Conservation (phyloP, 1,140 invertebrate genomes). For the Temnothorax curvispinosus region DNA sequence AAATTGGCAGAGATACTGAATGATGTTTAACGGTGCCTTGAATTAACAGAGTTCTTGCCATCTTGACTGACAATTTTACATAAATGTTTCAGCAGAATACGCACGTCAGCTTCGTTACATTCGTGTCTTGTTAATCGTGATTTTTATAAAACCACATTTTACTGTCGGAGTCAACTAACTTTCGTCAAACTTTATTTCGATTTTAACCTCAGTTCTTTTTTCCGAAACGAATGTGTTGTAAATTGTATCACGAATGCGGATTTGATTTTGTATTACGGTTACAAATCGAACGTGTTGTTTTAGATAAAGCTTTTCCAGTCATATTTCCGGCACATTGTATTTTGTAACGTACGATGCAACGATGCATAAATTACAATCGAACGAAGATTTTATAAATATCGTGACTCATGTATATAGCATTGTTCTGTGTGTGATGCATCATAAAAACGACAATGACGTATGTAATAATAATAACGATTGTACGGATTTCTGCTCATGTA, state of each 20-base stretch:
- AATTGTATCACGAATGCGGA: neutral
- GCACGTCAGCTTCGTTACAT: conserved; percentile 9
- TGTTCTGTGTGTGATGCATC: neutral
- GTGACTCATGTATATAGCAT: neutral
- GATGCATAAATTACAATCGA: conserved; percentile 2
- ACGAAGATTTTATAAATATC: conserved; percentile 23
- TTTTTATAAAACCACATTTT: conserved; percentile 13
- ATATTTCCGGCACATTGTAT: neutral
- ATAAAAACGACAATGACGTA: neutral
- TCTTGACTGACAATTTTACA: conserved; percentile 27
- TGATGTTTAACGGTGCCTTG: conserved; percentile 68
- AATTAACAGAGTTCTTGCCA: conserved; percentile 35
- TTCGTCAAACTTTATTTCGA: conserved; percentile 7
- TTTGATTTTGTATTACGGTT: neutral
- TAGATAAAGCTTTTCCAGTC: conserved; percentile 1
- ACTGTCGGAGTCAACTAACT: neutral
- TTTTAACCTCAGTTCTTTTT: neutral
- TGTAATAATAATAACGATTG: neutral
- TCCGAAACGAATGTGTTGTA: neutral
- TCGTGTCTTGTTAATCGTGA: neutral
- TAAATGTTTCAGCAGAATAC: conserved; percentile 27
- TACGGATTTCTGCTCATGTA: conserved; percentile 5
- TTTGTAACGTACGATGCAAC: neutral
- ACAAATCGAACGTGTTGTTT: conserved; percentile 1
- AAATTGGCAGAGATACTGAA: conserved; percentile 60